Evolutionary conservation across 2,113 vertebrate species (phyloP), one percentile per base, ranked within the genome.

Genomic region (Odontophorus gujanensis): DNA sequence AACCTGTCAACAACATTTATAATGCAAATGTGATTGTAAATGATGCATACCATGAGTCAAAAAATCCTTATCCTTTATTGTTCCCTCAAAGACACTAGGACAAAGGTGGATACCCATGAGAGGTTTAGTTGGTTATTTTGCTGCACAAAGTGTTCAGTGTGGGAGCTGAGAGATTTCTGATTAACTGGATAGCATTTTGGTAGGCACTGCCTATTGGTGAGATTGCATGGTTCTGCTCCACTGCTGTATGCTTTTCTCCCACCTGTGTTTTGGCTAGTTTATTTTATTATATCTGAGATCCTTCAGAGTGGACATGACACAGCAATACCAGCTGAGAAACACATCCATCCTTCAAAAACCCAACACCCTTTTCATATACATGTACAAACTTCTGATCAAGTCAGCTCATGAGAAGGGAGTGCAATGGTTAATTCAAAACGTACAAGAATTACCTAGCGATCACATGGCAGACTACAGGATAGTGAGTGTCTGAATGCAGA

Each of bases 1-100:
- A 66, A 89, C 81, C 91, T 96, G 95, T 73, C 75, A 96, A 96
- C 45, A 66, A 91, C 38, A 94, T 53, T 63, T 57, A 81, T n/a
- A 58, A 84, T 63, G 65, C 38, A 88, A 68, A 90, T 2, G 1
- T 58, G 28, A 67, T 81, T 43, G 79, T 48, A 89, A 85, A 68
- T 14, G 22, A 81, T 32, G 26, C 58, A 89, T n/a, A 58, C 11
- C 6, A 36, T 19, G 18, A 87, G 24, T 51, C 32, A 91, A 78
- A 92, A 87, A 38, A 30, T 36, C 34, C 43, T 25, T 55, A 74
- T 58, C 65, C 38, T 36, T 67, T 4, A 43, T 21, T 55, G 30
- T 74, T 86, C 36, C 36, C 45, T 77, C 63, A 48, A 1, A 21
- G 65, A 81, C 61, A 87, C 7, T 13, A 45, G 50, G 40, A 68